phyloP scores from a whole-genome alignment of 2,797 vertebrate species.

The Myoxocephalus aenaeus region DNA sequence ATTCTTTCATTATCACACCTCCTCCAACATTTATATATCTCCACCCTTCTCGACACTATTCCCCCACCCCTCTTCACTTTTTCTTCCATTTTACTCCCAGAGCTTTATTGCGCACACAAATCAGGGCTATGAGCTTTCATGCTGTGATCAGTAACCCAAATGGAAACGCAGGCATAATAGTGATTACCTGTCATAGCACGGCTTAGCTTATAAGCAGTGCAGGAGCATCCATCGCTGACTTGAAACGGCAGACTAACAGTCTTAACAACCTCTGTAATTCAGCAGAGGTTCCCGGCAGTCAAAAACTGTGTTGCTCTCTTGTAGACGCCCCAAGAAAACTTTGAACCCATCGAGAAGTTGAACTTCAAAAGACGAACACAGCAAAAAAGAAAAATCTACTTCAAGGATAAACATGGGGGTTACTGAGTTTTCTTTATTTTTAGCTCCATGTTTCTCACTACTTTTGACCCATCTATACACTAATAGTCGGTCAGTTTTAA shows the following conservation, averaged over 20 bases:
- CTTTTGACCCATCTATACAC: conserved; percentile 25
- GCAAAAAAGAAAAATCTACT: conserved; percentile 22
- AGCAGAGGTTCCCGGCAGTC: conserved; percentile 42
- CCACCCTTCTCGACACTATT: conserved; percentile 54
- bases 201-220: conserved; percentile 69
- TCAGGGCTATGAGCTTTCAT: conserved; percentile 73
- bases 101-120: conserved; percentile 75
- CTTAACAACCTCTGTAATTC: conserved; percentile 66
- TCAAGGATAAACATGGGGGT: conserved; percentile 27
- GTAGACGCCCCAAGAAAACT: conserved; percentile 43
- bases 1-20: conserved; percentile 73
- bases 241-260: conserved; percentile 66
- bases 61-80: conserved; percentile 68
- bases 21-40: conserved; percentile 62
- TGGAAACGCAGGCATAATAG: conserved; percentile 71
- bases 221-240: conserved; percentile 56
- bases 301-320: conserved; percentile 30
- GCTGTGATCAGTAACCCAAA: conserved; percentile 78
- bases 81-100: conserved; percentile 56
- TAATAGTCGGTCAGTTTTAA: conserved; percentile 10
- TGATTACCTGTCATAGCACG: conserved; percentile 77
- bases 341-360: conserved; percentile 44
- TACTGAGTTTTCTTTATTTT: conserved; percentile 49
- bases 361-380: conserved; percentile 46
- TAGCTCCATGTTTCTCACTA: conserved; percentile 32